A percentile compares a stretch with the other conserved stretches of the same genome.
These are phyloP conservation scores for Microcebus murinus DNA, from an alignment of 2,113 vertebrate genomes.

Conservation along the genomic window DNA sequence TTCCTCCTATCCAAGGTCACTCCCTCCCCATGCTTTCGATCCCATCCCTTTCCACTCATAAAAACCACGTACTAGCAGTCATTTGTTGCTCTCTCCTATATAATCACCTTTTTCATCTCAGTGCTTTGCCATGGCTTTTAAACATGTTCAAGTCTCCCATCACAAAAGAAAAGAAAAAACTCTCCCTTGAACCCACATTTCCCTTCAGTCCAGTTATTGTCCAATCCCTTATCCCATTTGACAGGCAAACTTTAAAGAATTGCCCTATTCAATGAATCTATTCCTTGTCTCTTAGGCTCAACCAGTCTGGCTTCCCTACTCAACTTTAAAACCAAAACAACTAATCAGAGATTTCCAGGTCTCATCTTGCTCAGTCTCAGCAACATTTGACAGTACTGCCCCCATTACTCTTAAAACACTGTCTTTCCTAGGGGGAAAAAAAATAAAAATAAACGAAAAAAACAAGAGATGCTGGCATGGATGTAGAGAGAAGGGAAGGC, in stretches of 20 bases:
- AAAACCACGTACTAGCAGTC: accelerated
- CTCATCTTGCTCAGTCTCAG: background rate
- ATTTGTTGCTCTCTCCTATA: background rate
- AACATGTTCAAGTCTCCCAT: background rate
- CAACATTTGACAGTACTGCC: background rate
- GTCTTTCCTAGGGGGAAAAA: background rate
- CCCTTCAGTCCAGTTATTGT: background rate
- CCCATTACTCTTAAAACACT: background rate
- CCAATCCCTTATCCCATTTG: background rate
- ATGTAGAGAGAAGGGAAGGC: too few relatives aligned
- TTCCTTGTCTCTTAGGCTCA: background rate
- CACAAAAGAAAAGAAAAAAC: background rate
- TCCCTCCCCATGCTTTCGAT: background rate
- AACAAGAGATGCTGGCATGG: too few relatives aligned
- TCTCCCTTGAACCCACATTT: too few relatives aligned
- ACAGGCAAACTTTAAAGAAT: background rate
- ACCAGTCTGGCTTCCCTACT: background rate
- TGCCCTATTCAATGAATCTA: background rate
- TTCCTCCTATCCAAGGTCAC: background rate
- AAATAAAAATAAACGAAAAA: too few relatives aligned
- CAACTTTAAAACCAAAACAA: background rate
- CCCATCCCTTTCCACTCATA: background rate
- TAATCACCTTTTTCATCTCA: background rate
- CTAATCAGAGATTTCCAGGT: too few relatives aligned
- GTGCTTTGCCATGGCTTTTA: background rate